Conservation (phyloP, 2,888 invertebrate genomes). For the Galerucella pusilla region DNA sequence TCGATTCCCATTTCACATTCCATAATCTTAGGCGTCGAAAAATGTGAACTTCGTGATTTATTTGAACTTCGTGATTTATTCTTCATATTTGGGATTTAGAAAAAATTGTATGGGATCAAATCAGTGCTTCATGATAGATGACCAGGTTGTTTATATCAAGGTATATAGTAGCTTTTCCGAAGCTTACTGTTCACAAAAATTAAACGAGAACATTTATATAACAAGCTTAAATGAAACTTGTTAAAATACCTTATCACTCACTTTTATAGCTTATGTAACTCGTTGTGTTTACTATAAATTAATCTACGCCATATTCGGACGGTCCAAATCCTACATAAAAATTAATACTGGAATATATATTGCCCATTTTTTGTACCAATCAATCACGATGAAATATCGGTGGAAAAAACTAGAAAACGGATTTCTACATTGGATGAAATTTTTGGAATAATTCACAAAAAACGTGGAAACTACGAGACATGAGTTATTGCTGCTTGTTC, state of each 20-base stretch:
- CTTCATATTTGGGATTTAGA: too few relatives aligned
- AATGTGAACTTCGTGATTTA: too few relatives aligned
- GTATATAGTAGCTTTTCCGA: too few relatives aligned
- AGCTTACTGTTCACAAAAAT: neutral
- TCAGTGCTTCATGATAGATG: too few relatives aligned
- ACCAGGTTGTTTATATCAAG: too few relatives aligned
- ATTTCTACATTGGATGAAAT: slow-evolving; percentile 10
- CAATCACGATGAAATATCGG: slow-evolving; percentile 12
- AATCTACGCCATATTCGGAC: neutral
- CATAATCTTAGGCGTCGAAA: too few relatives aligned
- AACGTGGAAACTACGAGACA: neutral
- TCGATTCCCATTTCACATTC: too few relatives aligned
- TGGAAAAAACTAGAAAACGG: slow-evolving; percentile 8
- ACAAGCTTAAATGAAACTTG: neutral
- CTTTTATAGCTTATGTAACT: neutral
- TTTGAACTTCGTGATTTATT: too few relatives aligned
- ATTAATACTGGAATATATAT: slow-evolving; percentile 8
- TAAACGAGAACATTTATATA: neutral
- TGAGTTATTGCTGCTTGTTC: slow-evolving; percentile 8
- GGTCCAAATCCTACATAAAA: neutral
- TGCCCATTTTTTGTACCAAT: slow-evolving; percentile 10
- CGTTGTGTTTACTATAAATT: neutral
- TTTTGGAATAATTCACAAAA: slow-evolving; percentile 6
- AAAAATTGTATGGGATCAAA: too few relatives aligned
- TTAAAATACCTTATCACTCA: neutral